Conservation (phyloP, 1,140 invertebrate species). For the Drosophila tani region DNA sequence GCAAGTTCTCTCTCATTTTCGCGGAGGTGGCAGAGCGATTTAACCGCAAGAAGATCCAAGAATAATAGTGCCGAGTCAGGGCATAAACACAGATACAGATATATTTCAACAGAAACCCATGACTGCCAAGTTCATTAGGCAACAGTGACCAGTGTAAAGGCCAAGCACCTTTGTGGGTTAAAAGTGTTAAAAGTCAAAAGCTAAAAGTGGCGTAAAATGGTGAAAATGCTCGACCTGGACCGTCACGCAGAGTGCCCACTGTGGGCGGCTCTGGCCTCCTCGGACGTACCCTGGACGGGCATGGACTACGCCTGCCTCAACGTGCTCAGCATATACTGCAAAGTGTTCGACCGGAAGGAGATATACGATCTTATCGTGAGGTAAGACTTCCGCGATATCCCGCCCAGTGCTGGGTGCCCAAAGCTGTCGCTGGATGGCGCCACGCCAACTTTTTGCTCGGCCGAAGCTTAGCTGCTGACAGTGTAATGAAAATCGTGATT, state of each 20-base stretch:
- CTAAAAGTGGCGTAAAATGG: conserved; percentile 71
- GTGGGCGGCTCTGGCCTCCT: conserved; percentile 86
- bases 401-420: background rate
- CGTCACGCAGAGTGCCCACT: conserved; percentile 87
- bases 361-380: conserved; percentile 92
- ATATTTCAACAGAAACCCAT: conserved; percentile 32
- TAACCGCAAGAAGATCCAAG: conserved; percentile 32
- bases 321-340: conserved; percentile 92
- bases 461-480: conserved; percentile 1
- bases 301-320: conserved; percentile 92
- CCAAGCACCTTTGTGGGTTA: conserved; percentile 11
- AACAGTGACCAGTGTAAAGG: conserved; percentile 19
- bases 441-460: conserved; percentile 30
- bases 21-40: conserved; percentile 38
- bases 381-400: conserved; percentile 85
- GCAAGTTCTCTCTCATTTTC: conserved; percentile 35
- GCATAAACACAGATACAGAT: conserved; percentile 28
- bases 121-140: conserved; percentile 53
- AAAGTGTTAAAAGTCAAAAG: conserved; percentile 38
- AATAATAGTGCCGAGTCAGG: conserved; percentile 63
- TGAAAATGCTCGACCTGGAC: conserved; percentile 87
- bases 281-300: conserved; percentile 90
- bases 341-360: conserved; percentile 92
- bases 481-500: conserved; percentile 8
- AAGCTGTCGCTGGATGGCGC: conserved; percentile 66